Evolutionary conservation across 2,888 invertebrate species (phyloP).

Genomic region (Dryocosmus kuriphilus): DNA sequence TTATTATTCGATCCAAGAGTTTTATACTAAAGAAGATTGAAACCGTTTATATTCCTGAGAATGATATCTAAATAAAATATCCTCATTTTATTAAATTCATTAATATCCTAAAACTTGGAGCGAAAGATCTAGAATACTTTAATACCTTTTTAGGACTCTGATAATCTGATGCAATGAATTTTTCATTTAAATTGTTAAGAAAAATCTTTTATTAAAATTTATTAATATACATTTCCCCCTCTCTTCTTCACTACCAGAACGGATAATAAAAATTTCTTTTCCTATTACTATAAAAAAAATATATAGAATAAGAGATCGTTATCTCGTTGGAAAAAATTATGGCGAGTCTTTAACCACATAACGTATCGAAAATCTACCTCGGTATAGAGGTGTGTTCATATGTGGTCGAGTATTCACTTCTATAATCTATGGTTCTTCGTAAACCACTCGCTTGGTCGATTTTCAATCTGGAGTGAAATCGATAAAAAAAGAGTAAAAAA

Average conservation of each 20-base stretch:
- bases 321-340: background rate
- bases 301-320: background rate
- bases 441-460: constrained; percentile 57
- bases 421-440: constrained; percentile 46
- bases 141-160: background rate
- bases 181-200: background rate
- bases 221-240: background rate
- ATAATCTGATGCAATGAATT: background rate
- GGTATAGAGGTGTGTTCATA: constrained; percentile 52
- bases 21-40: no score
- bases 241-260: background rate
- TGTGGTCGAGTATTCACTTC: constrained; percentile 11
- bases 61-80: no score
- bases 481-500: constrained; percentile 15
- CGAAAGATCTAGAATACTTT: no score
- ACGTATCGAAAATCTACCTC: constrained; percentile 20
- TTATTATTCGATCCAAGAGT: no score
- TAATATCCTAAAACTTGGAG: no score
- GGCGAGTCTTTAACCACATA: constrained; percentile 25
- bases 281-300: background rate
- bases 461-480: constrained; percentile 53
- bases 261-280: background rate
- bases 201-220: background rate
- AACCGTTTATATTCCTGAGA: no score
- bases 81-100: no score